A percentile compares a stretch with the other conserved stretches of the same genome.
Conservation (phyloP, 1,140 invertebrate genomes). For the Bradysia coprophila region DNA sequence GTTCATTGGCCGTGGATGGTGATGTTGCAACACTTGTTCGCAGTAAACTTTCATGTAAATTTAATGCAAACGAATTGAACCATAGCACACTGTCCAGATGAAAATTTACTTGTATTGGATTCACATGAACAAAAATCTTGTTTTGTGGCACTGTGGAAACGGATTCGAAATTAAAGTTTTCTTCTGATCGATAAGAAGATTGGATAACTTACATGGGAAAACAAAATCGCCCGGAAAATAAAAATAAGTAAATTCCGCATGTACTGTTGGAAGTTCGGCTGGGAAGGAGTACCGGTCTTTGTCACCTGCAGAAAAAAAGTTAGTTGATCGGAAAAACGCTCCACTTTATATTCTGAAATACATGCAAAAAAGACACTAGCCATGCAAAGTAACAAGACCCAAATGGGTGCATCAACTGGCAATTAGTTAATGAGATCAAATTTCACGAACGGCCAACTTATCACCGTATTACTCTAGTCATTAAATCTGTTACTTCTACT, state of each 20-base stretch:
- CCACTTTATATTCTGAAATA: no score
- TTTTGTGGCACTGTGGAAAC: slow-evolving; percentile 59
- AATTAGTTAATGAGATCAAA: no score
- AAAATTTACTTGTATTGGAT: slow-evolving; percentile 70
- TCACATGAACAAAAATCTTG: slow-evolving; percentile 78
- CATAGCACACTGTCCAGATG: slow-evolving; percentile 75
- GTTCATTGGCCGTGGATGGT: slow-evolving; percentile 11
- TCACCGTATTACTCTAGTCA: no score
- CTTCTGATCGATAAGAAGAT: neutral
- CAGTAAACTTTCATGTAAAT: slow-evolving; percentile 56
- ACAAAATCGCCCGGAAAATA: slow-evolving; percentile 88
- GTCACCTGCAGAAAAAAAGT: slow-evolving; percentile 63
- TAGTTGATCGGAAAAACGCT: no score
- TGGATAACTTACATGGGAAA: slow-evolving; percentile 63
- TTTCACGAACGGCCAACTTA: no score
- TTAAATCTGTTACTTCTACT: no score
- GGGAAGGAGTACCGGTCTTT: slow-evolving; percentile 67
- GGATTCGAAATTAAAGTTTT: neutral
- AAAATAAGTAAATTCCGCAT: slow-evolving; percentile 92
- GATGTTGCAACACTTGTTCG: slow-evolving; percentile 23
- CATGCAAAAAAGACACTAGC: no score
- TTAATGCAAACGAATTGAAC: slow-evolving; percentile 84
- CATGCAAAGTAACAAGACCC: no score
- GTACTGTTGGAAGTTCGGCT: slow-evolving; percentile 71
- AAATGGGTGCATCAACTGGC: no score